Evolutionary conservation across 2,797 vertebrate genomes (phyloP).

Genomic region (Enteromius anoplus): DNA sequence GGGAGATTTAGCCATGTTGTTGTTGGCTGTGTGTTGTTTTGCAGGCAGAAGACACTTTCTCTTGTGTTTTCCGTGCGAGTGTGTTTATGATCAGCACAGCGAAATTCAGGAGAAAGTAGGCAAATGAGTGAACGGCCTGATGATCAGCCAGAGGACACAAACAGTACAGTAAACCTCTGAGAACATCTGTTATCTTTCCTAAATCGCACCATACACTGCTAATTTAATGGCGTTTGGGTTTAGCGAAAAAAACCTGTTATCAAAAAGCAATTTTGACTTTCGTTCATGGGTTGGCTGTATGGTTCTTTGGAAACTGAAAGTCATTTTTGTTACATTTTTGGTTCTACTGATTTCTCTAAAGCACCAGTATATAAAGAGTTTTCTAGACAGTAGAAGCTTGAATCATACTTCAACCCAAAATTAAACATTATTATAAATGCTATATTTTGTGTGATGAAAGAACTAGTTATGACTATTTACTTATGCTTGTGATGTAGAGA

Average conservation of each 20-base stretch:
- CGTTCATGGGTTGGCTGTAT: not conserved
- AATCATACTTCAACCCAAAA: not conserved
- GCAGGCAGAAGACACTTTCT: slow-evolving; percentile 11
- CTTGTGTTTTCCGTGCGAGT: not conserved
- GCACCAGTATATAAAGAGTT: not conserved
- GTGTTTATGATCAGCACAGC: slow-evolving; percentile 21
- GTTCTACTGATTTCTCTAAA: not conserved
- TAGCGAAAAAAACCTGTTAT: not conserved
- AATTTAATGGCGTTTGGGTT: not conserved
- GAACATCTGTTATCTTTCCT: slow-evolving; percentile 26
- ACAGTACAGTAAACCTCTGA: slow-evolving; percentile 35
- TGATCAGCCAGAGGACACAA: slow-evolving; percentile 16
- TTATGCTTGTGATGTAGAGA: not conserved
- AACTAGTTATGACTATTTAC: not conserved
- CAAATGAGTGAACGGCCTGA: slow-evolving; percentile 27
- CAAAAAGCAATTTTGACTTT: not conserved
- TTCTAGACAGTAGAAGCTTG: not conserved
- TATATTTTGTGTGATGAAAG: not conserved
- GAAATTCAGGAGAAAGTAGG: slow-evolving; percentile 29
- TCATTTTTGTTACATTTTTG: not conserved
- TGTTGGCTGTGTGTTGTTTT: slow-evolving; percentile 34
- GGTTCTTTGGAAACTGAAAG: not conserved
- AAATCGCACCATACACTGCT: not conserved
- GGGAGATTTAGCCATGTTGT: slow-evolving; percentile 37
- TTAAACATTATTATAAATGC: not conserved